phyloP scores from a whole-genome alignment of 2,113 vertebrate species.

The Gambusia holbrooki region DNA sequence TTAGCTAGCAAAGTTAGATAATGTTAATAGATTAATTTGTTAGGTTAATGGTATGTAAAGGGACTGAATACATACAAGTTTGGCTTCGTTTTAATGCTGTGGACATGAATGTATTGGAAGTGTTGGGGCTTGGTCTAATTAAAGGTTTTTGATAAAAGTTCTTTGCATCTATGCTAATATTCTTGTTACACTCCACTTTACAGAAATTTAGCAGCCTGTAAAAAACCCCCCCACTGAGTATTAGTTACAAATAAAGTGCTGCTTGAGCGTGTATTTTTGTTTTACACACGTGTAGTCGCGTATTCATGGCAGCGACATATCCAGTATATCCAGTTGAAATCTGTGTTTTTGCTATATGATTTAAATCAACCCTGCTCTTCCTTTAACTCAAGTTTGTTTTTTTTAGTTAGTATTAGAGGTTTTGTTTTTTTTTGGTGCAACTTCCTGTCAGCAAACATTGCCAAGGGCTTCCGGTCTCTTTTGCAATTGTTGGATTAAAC shows the following conservation, averaged over 20 bases:
- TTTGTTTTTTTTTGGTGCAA: background rate
- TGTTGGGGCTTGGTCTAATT: too few relatives aligned
- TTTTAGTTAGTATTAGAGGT: background rate
- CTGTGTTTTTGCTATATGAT: background rate
- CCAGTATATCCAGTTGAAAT: constrained; percentile 9
- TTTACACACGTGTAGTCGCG: constrained; percentile 27
- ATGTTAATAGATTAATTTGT: too few relatives aligned
- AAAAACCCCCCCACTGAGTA: background rate
- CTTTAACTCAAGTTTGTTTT: background rate
- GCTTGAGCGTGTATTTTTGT: constrained; percentile 8
- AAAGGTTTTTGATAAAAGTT: too few relatives aligned
- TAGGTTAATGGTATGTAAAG: too few relatives aligned
- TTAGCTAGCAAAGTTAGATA: too few relatives aligned
- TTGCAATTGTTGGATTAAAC: background rate
- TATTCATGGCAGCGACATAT: constrained; percentile 23
- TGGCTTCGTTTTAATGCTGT: too few relatives aligned
- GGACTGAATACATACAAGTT: too few relatives aligned
- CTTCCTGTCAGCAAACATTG: background rate
- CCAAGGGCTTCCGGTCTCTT: background rate
- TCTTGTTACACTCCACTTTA: background rate
- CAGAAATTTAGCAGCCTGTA: constrained; percentile 1
- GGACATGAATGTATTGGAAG: too few relatives aligned
- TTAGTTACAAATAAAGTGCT: constrained; percentile 10
- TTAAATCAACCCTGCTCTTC: background rate
- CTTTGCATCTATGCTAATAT: too few relatives aligned